Conservation (phyloP, 2,888 invertebrate species). For the Galeopsomyia nigrocyanea region DNA sequence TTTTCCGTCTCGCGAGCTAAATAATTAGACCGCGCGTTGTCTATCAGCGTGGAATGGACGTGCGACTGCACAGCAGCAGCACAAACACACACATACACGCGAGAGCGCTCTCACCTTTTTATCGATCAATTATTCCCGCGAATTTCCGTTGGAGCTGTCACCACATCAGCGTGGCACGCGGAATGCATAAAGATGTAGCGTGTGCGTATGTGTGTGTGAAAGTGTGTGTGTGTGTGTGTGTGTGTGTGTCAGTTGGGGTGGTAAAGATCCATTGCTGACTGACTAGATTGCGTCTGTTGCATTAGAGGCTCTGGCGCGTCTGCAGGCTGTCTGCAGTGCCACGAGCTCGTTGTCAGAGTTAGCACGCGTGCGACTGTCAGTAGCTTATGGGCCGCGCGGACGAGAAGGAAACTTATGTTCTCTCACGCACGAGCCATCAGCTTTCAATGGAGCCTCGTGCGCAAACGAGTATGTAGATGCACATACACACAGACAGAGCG, state of each 20-base stretch:
- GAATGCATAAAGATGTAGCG: constrained; percentile 34
- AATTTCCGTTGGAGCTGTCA: no score
- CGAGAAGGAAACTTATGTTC: constrained; percentile 34
- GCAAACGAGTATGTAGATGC: not conserved
- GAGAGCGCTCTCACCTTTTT: constrained; percentile 9
- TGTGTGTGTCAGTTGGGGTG: no score
- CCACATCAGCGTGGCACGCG: not conserved
- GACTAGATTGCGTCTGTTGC: no score
- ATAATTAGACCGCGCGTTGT: no score
- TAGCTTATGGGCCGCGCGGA: not conserved
- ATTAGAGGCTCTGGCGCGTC: no score
- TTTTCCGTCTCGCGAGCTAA: no score
- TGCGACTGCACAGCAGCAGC: not conserved
- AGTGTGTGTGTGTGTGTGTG: not conserved
- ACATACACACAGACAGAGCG: no score
- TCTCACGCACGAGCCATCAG: constrained; percentile 33
- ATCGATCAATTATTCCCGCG: constrained; percentile 17
- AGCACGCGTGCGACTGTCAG: not conserved
- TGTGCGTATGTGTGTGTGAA: not conserved
- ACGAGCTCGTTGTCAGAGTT: constrained; percentile 6
- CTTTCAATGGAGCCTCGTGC: constrained; percentile 7
- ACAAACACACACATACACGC: no score
- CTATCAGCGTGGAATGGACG: no score
- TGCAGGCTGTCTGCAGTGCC: no score
- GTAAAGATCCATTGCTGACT: no score